phyloP scores from a whole-genome alignment of 2,888 invertebrate species.

The Cybosia mesomella region DNA sequence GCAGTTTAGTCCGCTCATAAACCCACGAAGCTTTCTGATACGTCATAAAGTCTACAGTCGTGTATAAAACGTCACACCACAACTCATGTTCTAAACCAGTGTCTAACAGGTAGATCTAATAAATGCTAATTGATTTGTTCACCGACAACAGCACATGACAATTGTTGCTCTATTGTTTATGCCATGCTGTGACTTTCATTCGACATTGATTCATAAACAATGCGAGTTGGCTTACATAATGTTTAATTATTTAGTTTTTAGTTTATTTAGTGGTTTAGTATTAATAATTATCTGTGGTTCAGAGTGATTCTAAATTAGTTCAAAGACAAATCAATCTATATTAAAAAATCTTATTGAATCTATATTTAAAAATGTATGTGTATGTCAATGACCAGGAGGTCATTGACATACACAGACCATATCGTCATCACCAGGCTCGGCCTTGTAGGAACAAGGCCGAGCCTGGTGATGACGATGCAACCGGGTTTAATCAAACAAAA shows the following conservation, averaged over 20 bases:
- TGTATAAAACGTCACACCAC: background rate
- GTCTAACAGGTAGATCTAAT: constrained; percentile 18
- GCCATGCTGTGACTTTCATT: background rate
- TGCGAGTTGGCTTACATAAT: background rate
- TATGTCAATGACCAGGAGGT: too few species aligned
- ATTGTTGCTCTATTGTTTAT: constrained; percentile 14
- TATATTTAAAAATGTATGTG: too few species aligned
- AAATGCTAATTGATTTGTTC: constrained; percentile 30
- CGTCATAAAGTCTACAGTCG: background rate
- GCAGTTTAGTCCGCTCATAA: too few species aligned
- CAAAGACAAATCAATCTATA: background rate
- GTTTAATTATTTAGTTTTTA: too few species aligned
- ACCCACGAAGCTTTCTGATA: background rate
- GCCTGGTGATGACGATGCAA: too few species aligned
- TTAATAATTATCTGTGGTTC: background rate
- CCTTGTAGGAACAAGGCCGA: too few species aligned
- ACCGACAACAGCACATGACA: constrained; percentile 23
- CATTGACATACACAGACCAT: too few species aligned
- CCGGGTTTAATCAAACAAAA: too few species aligned
- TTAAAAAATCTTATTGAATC: too few species aligned
- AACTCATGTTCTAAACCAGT: constrained; percentile 16
- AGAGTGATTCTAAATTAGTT: background rate
- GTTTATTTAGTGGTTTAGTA: too few species aligned
- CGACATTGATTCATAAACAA: background rate
- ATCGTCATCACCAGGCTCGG: too few species aligned